Evolutionary conservation across 1,140 invertebrate genomes (phyloP).

Genomic region (Homarus americanus): DNA sequence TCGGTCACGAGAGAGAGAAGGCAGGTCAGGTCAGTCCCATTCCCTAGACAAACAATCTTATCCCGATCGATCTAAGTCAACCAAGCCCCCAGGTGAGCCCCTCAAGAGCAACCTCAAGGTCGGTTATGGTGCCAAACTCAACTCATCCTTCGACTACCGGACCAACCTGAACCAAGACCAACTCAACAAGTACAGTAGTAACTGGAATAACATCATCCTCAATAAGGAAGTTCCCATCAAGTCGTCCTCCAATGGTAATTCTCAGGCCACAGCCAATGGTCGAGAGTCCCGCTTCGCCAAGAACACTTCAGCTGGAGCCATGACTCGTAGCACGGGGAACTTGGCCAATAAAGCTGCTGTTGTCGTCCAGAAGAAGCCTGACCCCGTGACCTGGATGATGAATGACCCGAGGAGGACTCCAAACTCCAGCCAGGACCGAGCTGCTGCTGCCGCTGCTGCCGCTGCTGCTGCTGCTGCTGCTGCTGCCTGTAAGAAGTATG

Average conservation of each 20-base stretch:
- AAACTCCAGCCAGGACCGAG: constrained; percentile 25
- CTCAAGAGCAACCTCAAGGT: constrained; percentile 69
- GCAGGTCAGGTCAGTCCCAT: not conserved
- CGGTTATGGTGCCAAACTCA: constrained; percentile 67
- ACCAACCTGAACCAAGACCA: constrained; percentile 72
- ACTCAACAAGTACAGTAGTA: constrained; percentile 66
- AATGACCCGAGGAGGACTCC: constrained; percentile 25
- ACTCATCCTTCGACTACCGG: constrained; percentile 70
- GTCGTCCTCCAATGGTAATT: not conserved
- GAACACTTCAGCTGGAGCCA: constrained; percentile 1
- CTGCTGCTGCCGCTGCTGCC: too few relatives aligned
- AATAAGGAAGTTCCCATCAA: constrained; percentile 55
- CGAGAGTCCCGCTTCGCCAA: constrained; percentile 59
- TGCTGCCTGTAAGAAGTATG: constrained; percentile 70
- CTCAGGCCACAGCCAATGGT: not conserved
- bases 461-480: too few relatives aligned
- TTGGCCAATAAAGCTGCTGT: constrained; percentile 45
- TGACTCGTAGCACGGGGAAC: constrained; percentile 46
- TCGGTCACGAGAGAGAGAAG: constrained; percentile 27
- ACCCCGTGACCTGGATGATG: constrained; percentile 22
- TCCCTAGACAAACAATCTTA: constrained; percentile 11
- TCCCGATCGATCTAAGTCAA: constrained; percentile 13
- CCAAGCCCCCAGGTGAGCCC: constrained; percentile 20
- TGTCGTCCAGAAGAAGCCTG: constrained; percentile 31
- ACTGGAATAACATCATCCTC: constrained; percentile 73